These are phyloP conservation scores for Mesorhabditis spiculigera DNA, from an alignment of 2,888 invertebrate species.

Conservation along the genomic window DNA sequence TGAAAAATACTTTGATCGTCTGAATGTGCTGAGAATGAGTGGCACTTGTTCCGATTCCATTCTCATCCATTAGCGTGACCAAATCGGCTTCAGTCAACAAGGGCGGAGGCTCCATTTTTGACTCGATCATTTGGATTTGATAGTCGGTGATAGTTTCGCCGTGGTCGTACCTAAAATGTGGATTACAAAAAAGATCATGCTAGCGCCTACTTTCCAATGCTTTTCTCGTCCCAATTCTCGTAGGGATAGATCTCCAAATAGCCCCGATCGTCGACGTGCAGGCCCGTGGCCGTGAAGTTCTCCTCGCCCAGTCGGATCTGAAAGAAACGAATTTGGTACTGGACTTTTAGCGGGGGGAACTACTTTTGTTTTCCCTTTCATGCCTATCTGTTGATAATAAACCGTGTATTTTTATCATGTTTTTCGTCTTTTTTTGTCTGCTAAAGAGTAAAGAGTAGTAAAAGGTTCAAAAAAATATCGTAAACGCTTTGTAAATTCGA, in stretches of 20 bases:
- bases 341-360: too few species aligned
- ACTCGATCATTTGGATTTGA: slow-evolving; percentile 52
- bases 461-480: too few species aligned
- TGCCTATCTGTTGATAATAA: too few species aligned
- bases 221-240: slow-evolving; percentile 59
- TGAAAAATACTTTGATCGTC: slow-evolving; percentile 73
- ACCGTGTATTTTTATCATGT: too few species aligned
- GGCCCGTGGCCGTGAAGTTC: slow-evolving; percentile 79
- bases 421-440: too few species aligned
- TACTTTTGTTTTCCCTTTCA: too few species aligned
- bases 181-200: too few species aligned
- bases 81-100: slow-evolving; percentile 93
- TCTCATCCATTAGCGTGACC: slow-evolving; percentile 96
- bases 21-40: slow-evolving; percentile 98
- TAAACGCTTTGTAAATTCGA: too few species aligned
- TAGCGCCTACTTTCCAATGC: slow-evolving; percentile 22
- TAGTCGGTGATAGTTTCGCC: slow-evolving; percentile 61
- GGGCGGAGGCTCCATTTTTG: slow-evolving; percentile 69
- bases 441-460: too few species aligned
- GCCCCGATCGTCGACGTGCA: slow-evolving; percentile 77
- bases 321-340: too few species aligned
- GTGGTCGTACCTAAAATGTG: slow-evolving; percentile 23
- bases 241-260: slow-evolving; percentile 59
- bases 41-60: slow-evolving; percentile 73
- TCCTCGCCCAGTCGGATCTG: slow-evolving; percentile 76